phyloP scores from a whole-genome alignment of 2,888 invertebrate species.

The Patella depressa region DNA sequence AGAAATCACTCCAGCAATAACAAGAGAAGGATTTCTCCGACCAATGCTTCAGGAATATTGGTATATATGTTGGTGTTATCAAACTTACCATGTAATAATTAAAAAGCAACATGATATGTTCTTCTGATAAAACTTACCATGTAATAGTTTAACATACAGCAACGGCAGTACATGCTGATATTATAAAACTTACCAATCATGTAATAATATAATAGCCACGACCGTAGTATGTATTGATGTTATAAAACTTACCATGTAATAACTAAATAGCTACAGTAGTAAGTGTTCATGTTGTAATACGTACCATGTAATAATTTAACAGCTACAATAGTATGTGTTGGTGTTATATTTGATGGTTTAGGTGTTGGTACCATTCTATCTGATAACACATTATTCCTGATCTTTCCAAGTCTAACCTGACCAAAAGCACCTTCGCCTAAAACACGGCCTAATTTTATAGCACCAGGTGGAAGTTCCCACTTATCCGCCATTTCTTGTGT shows the following conservation, averaged over 20 bases:
- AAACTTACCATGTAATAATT: neutral
- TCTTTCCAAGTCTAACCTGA: conserved; percentile 57
- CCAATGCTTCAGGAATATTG: too few species aligned
- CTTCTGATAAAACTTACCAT: too few species aligned
- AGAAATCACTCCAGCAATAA: too few species aligned
- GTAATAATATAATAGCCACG: neutral
- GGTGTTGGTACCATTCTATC: conserved; percentile 43
- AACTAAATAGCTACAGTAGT: too few species aligned
- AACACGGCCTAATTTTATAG: conserved; percentile 51
- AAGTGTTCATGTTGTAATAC: neutral
- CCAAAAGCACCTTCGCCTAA: conserved; percentile 65
- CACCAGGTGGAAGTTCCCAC: conserved; percentile 60
- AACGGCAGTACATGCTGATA: neutral
- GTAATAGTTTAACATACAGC: neutral
- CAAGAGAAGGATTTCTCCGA: too few species aligned
- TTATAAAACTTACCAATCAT: neutral
- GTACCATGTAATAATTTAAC: conserved; percentile 62
- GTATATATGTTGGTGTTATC: too few species aligned
- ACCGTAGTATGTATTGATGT: neutral
- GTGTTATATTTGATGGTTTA: conserved; percentile 16
- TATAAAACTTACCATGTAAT: too few species aligned
- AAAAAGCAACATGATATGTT: neutral
- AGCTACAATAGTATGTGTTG: conserved; percentile 52
- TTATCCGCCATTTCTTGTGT: conserved; percentile 48
- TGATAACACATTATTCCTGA: conserved; percentile 47